Conservation (phyloP, 2,113 vertebrate species). For the Miniopterus natalensis region DNA sequence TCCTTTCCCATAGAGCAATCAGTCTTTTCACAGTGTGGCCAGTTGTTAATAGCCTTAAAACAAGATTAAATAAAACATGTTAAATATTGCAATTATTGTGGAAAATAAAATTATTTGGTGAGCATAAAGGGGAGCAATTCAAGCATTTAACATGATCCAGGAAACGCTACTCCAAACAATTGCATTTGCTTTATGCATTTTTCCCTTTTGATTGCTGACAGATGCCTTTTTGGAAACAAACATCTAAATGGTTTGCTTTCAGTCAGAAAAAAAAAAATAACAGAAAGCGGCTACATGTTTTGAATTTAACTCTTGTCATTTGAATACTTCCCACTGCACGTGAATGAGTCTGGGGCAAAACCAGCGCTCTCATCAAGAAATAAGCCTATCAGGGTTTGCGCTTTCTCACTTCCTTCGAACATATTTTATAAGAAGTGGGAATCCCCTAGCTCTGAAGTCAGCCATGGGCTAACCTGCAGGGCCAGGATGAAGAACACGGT, state of each 20-base stretch:
- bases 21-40: conserved; percentile 87
- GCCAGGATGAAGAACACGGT: background rate
- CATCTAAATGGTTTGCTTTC: conserved; percentile 92
- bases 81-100: conserved; percentile 93
- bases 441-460: background rate
- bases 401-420: conserved; percentile 20
- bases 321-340: conserved; percentile 84
- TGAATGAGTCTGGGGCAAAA: conserved; percentile 84
- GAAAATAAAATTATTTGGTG: conserved; percentile 93
- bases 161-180: conserved; percentile 94
- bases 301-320: conserved; percentile 91
- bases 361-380: conserved; percentile 80
- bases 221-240: conserved; percentile 95
- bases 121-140: conserved; percentile 92
- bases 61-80: conserved; percentile 91
- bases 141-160: conserved; percentile 94
- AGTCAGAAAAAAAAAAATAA: conserved; percentile 86
- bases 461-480: background rate
- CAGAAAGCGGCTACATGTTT: conserved; percentile 89
- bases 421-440: background rate
- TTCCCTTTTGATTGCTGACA: conserved; percentile 94
- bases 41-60: conserved; percentile 91
- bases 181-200: conserved; percentile 93
- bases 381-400: conserved; percentile 27
- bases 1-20: conserved; percentile 83